Evolutionary conservation across 1,140 invertebrate species (phyloP), one percentile per base, ranked within the genome.

Genomic region (Macrobrachium rosenbergii): DNA sequence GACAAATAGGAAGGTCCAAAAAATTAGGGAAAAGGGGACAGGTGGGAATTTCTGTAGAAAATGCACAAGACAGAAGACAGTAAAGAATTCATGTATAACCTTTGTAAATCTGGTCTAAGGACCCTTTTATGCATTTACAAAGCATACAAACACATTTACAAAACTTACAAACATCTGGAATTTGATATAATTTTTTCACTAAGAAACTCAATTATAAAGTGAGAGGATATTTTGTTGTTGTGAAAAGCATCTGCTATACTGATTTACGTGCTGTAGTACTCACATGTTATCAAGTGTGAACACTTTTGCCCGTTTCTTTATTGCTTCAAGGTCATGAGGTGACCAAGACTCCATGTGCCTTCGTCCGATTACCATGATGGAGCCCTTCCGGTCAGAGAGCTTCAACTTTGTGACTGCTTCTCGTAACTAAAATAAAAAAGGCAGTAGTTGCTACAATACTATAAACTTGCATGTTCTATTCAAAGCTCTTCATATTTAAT

Each of bases 211-310:
- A n/a, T n/a, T n/a, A n/a, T n/a, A n/a, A n/a, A n/a, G n/a, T n/a
- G n/a, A n/a, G n/a, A n/a, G n/a, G n/a, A n/a, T n/a, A n/a, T n/a
- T n/a, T n/a, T n/a, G 21, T 21, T 28, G 3, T 21, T 23, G 8
- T 11, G 23, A 67, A 67, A 67, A 67, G n/a, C n/a, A 69, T 5
- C 37, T 69, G 12, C 8, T 21, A 0, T 3, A 37, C 14, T 21
- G 12, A 12, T 72, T 43, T 72, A 10, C 8, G 8, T 14, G 17
- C 23, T 17, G 37, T 28, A 72, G 37, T n/a, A 81, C 83, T 84
- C n/a, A 84, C 83, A 84, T 43, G 37, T 84, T 78, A 59, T 78
- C 75, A 21, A 84, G 73, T 17, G 83, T 78, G 37, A 64, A 84
- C 7, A 84, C n/a, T 10, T n/a, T 45, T 11, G 75, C 83, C 59